These are phyloP conservation scores for Lamprologus callipterus DNA, from an alignment of 2,113 vertebrate genomes.

Conservation along the genomic window DNA sequence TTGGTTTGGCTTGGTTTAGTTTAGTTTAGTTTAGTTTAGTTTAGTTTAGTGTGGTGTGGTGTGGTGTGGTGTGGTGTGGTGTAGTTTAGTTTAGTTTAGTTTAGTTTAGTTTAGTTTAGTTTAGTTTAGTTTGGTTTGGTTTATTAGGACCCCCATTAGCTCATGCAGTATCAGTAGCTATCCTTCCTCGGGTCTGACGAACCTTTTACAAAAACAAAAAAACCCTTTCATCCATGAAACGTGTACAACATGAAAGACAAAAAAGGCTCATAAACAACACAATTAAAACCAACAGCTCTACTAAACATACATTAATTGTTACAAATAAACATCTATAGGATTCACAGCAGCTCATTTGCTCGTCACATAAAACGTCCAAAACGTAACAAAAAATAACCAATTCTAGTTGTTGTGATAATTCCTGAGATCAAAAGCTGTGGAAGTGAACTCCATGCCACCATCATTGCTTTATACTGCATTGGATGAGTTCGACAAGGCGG, in stretches of 20 bases:
- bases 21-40: rapidly evolving
- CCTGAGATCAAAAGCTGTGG: background rate
- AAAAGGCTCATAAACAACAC: background rate
- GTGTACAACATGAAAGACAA: background rate
- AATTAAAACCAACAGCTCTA: background rate
- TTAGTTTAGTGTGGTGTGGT: rapidly evolving
- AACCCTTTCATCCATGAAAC: background rate
- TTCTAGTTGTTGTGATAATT: background rate
- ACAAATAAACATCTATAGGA: background rate
- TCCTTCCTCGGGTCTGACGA: background rate
- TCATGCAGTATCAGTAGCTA: background rate
- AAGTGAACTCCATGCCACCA: background rate
- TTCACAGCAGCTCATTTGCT: background rate
- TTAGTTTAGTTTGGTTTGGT: rapidly evolving
- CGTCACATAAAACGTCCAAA: background rate
- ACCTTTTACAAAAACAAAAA: background rate
- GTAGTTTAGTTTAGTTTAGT: rapidly evolving
- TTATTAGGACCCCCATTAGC: background rate
- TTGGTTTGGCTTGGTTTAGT: rapidly evolving
- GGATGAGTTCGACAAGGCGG: background rate
- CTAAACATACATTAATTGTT: background rate
- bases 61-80: rapidly evolving
- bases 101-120: rapidly evolving
- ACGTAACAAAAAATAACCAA: background rate
- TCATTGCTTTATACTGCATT: background rate